These are phyloP conservation scores for Helicoverpa armigera DNA, from an alignment of 1,140 invertebrate species.

Conservation along the genomic window DNA sequence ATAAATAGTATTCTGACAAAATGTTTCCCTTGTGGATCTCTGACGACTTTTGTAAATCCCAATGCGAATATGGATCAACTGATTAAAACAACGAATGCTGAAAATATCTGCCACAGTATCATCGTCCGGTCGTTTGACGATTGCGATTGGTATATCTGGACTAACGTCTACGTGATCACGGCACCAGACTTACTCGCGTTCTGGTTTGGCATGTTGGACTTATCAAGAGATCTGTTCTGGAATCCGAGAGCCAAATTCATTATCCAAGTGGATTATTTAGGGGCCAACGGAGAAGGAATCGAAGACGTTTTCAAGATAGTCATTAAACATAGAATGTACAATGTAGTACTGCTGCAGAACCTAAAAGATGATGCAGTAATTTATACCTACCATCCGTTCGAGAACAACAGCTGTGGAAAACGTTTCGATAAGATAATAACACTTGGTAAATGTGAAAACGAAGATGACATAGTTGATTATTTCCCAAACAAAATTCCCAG, in stretches of 20 bases:
- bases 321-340: slow-evolving; percentile 54
- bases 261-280: slow-evolving; percentile 42
- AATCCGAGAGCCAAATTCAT: slow-evolving; percentile 62
- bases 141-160: slow-evolving; percentile 49
- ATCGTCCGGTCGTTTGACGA: slow-evolving; percentile 52
- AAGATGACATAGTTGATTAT: slow-evolving; percentile 20
- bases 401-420: slow-evolving; percentile 58
- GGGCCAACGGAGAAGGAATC: slow-evolving; percentile 38
- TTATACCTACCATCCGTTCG: slow-evolving; percentile 62
- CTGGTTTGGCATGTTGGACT: slow-evolving; percentile 40
- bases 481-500: slow-evolving; percentile 54
- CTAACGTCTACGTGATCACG: slow-evolving; percentile 58
- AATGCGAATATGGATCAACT: slow-evolving; percentile 38
- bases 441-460: slow-evolving; percentile 55
- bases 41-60: slow-evolving; percentile 46
- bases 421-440: slow-evolving; percentile 47
- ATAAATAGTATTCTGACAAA: slow-evolving; percentile 41
- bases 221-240: slow-evolving; percentile 61
- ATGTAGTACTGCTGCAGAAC: slow-evolving; percentile 53
- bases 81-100: slow-evolving; percentile 25
- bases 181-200: slow-evolving; percentile 52
- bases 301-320: slow-evolving; percentile 52
- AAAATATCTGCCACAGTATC: slow-evolving; percentile 52
- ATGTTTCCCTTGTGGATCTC: slow-evolving; percentile 48
- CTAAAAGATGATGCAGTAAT: slow-evolving; percentile 46